Evolutionary conservation across 1,140 invertebrate species (phyloP).

Genomic region (Zophobas atratus): DNA sequence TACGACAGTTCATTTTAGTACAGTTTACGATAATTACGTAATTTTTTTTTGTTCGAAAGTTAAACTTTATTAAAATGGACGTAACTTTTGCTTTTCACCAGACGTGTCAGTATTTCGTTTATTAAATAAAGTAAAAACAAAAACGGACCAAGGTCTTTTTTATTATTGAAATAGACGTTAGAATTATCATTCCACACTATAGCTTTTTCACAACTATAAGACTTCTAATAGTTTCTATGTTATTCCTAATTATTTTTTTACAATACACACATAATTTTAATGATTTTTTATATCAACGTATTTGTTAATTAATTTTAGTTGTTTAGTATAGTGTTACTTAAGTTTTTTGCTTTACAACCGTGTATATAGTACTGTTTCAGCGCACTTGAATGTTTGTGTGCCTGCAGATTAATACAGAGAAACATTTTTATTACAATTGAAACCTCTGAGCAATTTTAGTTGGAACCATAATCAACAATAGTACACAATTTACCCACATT

Average conservation of each 20-base stretch:
- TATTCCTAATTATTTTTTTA: constrained; percentile 67
- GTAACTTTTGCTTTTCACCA: constrained; percentile 51
- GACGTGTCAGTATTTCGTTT: constrained; percentile 64
- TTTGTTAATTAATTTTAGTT: constrained; percentile 68
- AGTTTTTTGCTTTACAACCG: constrained; percentile 65
- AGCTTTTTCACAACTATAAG: constrained; percentile 63
- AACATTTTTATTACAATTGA: constrained; percentile 50
- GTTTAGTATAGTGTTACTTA: constrained; percentile 61
- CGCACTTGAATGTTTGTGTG: constrained; percentile 65
- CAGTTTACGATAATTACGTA: constrained; percentile 25
- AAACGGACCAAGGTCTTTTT: constrained; percentile 62
- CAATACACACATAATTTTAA: constrained; percentile 64
- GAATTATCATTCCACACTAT: constrained; percentile 64
- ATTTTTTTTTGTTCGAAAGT: constrained; percentile 23
- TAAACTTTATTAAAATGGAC: constrained; percentile 40
- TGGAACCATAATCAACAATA: constrained; percentile 65
- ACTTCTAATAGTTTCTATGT: constrained; percentile 63
- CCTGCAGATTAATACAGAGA: constrained; percentile 58
- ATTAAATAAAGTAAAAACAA: constrained; percentile 52
- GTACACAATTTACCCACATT: constrained; percentile 65
- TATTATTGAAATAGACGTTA: constrained; percentile 55
- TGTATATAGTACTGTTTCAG: constrained; percentile 65
- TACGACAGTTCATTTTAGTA: constrained; percentile 35
- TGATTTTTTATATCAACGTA: constrained; percentile 66
- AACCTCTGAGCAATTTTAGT: constrained; percentile 55